Base-by-base conservation (phyloP, 2,113 vertebrate genomes). In the Trematocara zebra region DNA sequence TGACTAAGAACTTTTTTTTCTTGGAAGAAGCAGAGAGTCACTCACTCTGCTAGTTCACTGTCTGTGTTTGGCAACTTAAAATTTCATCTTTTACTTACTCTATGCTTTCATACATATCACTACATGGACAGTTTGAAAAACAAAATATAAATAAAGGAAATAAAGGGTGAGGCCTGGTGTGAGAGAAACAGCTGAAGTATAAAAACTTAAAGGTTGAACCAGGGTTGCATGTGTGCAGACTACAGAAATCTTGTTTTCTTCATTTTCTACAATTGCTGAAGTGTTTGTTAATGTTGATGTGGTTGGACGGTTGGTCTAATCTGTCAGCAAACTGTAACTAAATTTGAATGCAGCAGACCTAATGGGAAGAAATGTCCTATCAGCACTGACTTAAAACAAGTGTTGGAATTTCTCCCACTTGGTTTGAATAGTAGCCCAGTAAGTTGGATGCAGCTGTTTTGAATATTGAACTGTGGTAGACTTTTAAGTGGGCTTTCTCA, bases 41-140 rank as follows among this genome's bases (percentile, higher is more conserved):
- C 40, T 57, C 40, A 28, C 26, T 88, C 83, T 83, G 20, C 81
- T 87, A 2, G 15, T 54, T 90, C 47, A 37, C 10, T 87, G 82
- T 89, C 59, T 87, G 42, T 81, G 59, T 88, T 90, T 54, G 35
- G 83, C 44, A 67, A 56, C 88, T 47, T 78, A 74, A 88, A 90
- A 82, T 85, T 26, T 89, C 49, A 74, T 80, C 64, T 47, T 84
- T 88, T 87, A 44, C 51, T 82, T 53, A 67, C 11, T 67, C 33
- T 67, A n/a, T 11, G 44, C 61, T 93, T 95, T 96, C 95, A 96
- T 95, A 97, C 96, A 96, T 95, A 97, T 96, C 96, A 97, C 92
- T 97, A 97, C 97, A 97, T 97, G 97, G 96, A 96, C 94, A 92
- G 87, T 95, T 96, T 93, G 44, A 47, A 64, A 82, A 83, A 87